Base-by-base conservation (phyloP, 1,140 invertebrate species). In the Atta colombica region DNA sequence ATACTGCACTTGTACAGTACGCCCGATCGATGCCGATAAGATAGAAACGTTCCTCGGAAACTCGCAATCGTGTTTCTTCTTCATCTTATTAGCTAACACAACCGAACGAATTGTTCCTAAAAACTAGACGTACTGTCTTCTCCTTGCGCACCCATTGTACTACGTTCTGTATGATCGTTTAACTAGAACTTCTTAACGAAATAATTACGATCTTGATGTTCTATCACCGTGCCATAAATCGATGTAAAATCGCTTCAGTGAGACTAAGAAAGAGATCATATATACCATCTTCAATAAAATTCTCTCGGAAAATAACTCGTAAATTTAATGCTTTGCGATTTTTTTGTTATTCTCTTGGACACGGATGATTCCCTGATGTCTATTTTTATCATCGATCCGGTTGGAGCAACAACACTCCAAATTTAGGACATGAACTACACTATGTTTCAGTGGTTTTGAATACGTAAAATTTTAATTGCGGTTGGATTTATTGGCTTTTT, bases 1-100 rank as follows among this genome's bases (percentile, higher is more conserved):
- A 86, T 66, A 18, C 53, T 69, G 69, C 58, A 81, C 71, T 45
- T 89, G 74, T 89, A 89, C 88, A 89, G 85, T 90, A 89, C 89
- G 85, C 77, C 78, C 69, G 77, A 89, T 89, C 87, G 88, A 89
- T 89, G 78, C 58, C 80, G 35, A 78, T 45, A 28, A 60, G 69
- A 71, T 39, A 45, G 39, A 66, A 74, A 61, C 31, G 63, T 12
- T 21, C 49, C 51, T 39, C 60, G 61, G 77, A 87, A 63, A 72
- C 77, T 86, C 80, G 78, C 58, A 68, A 78, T 85, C 63, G 49
- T 31, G 65, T 78, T 53, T 35, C 74, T 61, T 58, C 63, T 69
- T 28, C 21, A 3, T 45, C 85, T 89, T 78, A 81, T 58, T 49
- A 63, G 31, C 84, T 89, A 82, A 25, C 77, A 86, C 71, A 86